Evolutionary conservation across 2,797 vertebrate genomes (phyloP).

Genomic region (Leucoraja ocellata): DNA sequence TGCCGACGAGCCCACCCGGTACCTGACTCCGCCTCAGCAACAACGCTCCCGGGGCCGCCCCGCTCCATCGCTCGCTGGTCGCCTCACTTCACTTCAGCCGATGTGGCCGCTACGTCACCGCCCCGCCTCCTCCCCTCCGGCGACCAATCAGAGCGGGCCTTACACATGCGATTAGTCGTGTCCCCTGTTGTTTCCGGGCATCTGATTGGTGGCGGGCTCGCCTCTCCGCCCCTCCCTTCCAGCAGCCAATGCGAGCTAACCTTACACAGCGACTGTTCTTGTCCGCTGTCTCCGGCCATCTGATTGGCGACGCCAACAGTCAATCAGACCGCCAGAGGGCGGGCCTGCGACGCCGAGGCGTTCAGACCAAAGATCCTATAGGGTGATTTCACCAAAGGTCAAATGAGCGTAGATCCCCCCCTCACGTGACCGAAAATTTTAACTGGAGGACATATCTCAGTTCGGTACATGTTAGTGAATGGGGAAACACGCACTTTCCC

Average conservation of each 20-base stretch:
- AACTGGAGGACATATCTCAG: no score
- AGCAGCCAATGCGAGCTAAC: no score
- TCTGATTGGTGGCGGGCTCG: neutral
- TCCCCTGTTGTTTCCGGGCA: neutral
- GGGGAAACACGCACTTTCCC: no score
- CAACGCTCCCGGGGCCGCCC: neutral
- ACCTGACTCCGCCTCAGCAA: neutral
- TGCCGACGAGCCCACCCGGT: neutral
- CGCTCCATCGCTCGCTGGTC: neutral
- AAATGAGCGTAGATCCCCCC: no score
- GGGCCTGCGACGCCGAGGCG: neutral
- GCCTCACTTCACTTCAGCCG: neutral
- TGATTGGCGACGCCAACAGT: neutral
- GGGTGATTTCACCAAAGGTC: no score
- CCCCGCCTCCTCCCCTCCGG: neutral
- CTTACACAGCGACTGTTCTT: no score
- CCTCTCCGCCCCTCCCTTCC: no score
- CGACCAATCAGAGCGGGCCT: neutral
- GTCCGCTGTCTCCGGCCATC: no score
- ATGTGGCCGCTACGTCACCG: slow-evolving; percentile 20
- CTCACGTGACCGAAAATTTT: no score
- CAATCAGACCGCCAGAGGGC: neutral
- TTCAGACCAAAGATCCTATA: no score
- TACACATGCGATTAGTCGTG: neutral
- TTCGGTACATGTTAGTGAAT: no score